phyloP scores from a whole-genome alignment of 1,140 invertebrate species.

The Nebria ingens region DNA sequence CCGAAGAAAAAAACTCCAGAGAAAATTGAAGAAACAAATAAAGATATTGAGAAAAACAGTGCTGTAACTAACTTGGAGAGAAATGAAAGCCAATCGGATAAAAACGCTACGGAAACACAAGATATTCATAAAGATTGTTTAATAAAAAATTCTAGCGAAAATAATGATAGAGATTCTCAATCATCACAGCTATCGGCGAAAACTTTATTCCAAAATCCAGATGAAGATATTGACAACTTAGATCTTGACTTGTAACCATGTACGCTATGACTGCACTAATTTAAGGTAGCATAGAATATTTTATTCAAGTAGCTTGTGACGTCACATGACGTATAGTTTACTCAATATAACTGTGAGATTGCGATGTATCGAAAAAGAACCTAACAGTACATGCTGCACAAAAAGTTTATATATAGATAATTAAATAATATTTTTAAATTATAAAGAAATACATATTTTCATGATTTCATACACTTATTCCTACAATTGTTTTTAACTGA shows the following conservation, averaged over 20 bases:
- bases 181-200: neutral
- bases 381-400: no score
- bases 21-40: neutral
- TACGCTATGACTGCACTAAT: no score
- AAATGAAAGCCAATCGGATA: neutral
- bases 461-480: no score
- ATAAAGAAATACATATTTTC: no score
- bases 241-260: conserved; percentile 1
- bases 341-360: no score
- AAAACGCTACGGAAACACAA: neutral
- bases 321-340: no score
- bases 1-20: neutral
- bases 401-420: no score
- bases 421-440: no score
- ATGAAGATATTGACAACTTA: conserved; percentile 3
- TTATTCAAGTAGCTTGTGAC: no score
- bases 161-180: neutral
- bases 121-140: neutral
- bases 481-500: neutral
- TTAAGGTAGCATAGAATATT: no score
- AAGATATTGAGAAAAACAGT: neutral
- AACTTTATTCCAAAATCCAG: neutral
- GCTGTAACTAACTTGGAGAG: no score
- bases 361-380: no score
- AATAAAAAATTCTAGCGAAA: neutral